Evolutionary conservation across 2,113 vertebrate genomes (phyloP).

Genomic region (Turnix velox): DNA sequence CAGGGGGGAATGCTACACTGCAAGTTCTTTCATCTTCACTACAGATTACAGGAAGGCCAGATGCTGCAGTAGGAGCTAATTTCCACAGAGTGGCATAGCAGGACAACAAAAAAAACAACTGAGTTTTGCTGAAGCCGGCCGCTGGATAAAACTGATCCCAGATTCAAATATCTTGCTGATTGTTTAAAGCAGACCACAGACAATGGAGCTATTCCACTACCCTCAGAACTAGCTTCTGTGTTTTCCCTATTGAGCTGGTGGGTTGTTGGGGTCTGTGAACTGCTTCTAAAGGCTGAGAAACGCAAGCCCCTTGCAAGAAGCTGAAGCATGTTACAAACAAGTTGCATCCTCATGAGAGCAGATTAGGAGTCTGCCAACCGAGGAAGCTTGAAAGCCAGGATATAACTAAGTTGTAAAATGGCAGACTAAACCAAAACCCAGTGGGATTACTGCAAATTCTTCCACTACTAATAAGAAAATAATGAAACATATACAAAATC

Average conservation of each 20-base stretch:
- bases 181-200: accelerated
- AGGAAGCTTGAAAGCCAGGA: background rate
- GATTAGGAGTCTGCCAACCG: background rate
- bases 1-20: background rate
- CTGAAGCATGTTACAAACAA: background rate
- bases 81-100: conserved; percentile 18
- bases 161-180: background rate
- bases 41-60: background rate
- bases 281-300: background rate
- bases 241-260: background rate
- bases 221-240: background rate
- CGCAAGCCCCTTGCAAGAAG: background rate
- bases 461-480: background rate
- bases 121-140: background rate
- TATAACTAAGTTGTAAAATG: background rate
- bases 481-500: background rate
- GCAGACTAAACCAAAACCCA: accelerated
- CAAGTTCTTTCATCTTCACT: accelerated
- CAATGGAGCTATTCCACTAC: background rate
- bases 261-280: background rate
- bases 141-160: background rate
- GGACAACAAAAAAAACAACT: background rate
- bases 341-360: background rate
- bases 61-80: background rate
- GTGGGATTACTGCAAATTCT: background rate